Evolutionary conservation across 2,888 invertebrate genomes (phyloP), one percentile per base, ranked within the genome.

Genomic region (Sericinus montela): DNA sequence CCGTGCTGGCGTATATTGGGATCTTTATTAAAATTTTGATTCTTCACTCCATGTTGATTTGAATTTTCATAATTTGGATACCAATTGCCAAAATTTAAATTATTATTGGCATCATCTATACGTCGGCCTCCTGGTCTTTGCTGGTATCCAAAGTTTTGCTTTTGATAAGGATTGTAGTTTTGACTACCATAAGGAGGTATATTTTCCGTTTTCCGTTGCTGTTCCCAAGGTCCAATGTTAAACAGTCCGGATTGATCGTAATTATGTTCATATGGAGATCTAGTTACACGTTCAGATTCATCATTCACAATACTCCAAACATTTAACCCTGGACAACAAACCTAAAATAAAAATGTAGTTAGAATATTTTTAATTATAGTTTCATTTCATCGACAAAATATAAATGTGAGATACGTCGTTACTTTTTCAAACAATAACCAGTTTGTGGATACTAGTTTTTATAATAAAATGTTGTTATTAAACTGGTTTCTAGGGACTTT

Each of bases 291-390:
- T 19, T 15, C 13, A 13, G 32, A 16, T 10, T 34, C 14, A 11
- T 48, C 34, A 16, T 38, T 38, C 1, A 38, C 11, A 15, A 42
- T 39, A 23, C 36, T 36, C 43, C 38, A 43, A 13, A 34, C 39
- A 14, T 34, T 32, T 29, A 16, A 39, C 2, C 44, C 48, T 2
- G 48, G 44, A 14, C 48, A 48, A 34, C 48, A 48, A 34, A 48
- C 43, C 48, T 48, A 11, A 23, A 36, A 37, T 32, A 9, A 10
- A 32, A 32, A 1, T 23, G 23, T 23, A n/a, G n/a, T n/a, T n/a
- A n/a, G 4, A 25, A 6, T 25, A 25, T 25, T 7, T 25, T 19
- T 19, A 19, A 3, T 3, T 19, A 19, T 19, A 19, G 19, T 19
- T 19, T 19, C 19, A 19, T 19, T 19, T 2, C 5, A 19, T 19